A percentile compares a stretch with the other conserved stretches of the same genome.
phyloP scores from a whole-genome alignment of 2,888 invertebrate species.

The Plebejus melissa region DNA sequence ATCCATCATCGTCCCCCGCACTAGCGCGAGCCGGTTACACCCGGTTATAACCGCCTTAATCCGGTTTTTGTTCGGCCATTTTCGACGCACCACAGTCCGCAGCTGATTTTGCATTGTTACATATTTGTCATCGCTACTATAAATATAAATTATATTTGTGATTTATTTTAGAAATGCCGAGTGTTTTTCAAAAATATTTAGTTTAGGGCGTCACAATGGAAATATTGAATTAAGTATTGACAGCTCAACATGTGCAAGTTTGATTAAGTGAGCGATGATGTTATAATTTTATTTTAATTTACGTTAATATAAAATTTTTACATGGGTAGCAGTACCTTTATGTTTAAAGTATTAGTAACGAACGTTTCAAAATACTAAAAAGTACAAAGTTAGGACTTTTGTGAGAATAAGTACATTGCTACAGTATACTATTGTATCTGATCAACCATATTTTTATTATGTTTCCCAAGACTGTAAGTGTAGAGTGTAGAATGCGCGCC shows the following conservation, averaged over 20 bases:
- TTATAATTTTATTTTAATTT: neutral
- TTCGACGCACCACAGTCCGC: slow-evolving; percentile 40
- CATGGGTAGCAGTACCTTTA: too few species aligned
- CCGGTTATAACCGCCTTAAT: slow-evolving; percentile 67
- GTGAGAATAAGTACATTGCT: too few species aligned
- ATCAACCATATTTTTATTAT: too few species aligned
- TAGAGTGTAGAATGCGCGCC: neutral
- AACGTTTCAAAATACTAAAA: too few species aligned
- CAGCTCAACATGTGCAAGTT: neutral
- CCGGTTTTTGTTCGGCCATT: slow-evolving; percentile 61
- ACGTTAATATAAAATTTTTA: neutral
- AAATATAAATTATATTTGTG: neutral
- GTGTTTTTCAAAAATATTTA: neutral
- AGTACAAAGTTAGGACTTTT: too few species aligned
- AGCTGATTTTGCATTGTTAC: slow-evolving; percentile 36
- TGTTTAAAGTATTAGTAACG: too few species aligned
- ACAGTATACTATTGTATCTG: too few species aligned
- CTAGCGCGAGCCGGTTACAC: slow-evolving; percentile 58
- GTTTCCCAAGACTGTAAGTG: too few species aligned
- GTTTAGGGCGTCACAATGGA: neutral
- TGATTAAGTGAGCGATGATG: neutral
- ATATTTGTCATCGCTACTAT: slow-evolving; percentile 29
- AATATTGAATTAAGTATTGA: neutral
- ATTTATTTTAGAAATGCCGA: neutral
- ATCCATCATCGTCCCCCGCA: slow-evolving; percentile 72